Evolutionary conservation across 2,888 invertebrate genomes (phyloP).

Genomic region (Lampropteryx suffumata): DNA sequence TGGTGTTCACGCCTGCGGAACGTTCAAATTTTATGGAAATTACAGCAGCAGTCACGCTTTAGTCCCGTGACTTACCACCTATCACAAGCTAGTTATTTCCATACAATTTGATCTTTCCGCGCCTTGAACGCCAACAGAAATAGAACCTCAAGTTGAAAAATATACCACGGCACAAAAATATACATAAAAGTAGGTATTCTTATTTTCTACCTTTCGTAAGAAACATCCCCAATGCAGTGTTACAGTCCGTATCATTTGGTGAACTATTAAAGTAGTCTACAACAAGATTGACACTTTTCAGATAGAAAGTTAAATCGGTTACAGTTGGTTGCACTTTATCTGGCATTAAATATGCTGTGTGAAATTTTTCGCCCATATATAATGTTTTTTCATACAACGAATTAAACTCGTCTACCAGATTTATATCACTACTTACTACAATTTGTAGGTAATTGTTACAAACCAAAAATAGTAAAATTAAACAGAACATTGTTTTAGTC

Average conservation of each 20-base stretch:
- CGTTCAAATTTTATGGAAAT: too few species aligned
- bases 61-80: too few species aligned
- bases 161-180: too few species aligned
- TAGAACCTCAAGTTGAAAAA: too few species aligned
- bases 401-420: not conserved
- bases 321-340: not conserved
- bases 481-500: not conserved
- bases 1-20: too few species aligned
- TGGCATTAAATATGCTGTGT: not conserved
- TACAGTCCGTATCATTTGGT: slow-evolving; percentile 2
- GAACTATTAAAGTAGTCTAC: slow-evolving; percentile 2
- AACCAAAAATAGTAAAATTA: not conserved
- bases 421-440: not conserved
- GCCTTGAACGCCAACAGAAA: too few species aligned
- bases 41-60: too few species aligned
- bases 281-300: slow-evolving; percentile 2
- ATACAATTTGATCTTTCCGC: too few species aligned
- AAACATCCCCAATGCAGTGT: slow-evolving; percentile 6
- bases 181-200: not conserved
- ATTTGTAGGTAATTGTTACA: not conserved
- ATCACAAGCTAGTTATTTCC: too few species aligned
- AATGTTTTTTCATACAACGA: not conserved
- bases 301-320: not conserved
- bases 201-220: not conserved
- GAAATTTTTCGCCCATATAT: slow-evolving; percentile 4